Evolutionary conservation across 2,113 vertebrate species (phyloP).

Genomic region (Orthonyx spaldingii): DNA sequence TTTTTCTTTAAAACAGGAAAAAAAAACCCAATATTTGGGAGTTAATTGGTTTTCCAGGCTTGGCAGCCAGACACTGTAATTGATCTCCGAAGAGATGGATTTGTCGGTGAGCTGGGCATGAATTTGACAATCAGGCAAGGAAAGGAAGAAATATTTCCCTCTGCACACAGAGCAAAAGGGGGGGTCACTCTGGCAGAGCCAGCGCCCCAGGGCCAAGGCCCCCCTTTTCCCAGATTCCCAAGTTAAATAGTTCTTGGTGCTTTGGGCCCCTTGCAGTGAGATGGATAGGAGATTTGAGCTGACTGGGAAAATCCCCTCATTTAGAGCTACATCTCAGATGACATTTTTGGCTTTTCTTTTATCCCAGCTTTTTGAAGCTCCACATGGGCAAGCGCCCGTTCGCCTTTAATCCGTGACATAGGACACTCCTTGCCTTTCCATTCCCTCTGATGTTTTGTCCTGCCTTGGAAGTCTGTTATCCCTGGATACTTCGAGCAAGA

Average conservation of each 20-base stretch:
- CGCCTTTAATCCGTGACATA: background rate
- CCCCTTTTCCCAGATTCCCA: background rate
- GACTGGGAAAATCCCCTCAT: background rate
- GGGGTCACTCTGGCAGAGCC: conserved; percentile 11
- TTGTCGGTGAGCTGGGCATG: conserved; percentile 70
- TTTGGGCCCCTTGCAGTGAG: background rate
- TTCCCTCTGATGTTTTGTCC: background rate
- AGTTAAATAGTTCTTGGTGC: background rate
- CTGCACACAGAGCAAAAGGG: background rate
- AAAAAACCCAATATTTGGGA: conserved; percentile 58
- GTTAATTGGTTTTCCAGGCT: conserved; percentile 79
- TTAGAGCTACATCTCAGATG: background rate
- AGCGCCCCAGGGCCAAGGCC: background rate
- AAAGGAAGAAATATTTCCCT: conserved; percentile 42
- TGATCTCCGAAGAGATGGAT: conserved; percentile 79
- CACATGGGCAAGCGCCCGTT: background rate
- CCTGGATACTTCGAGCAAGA: background rate
- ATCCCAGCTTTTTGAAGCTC: background rate
- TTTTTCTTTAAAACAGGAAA: background rate
- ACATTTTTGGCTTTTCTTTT: background rate
- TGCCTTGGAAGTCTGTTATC: background rate
- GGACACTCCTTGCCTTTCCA: background rate
- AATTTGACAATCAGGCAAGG: conserved; percentile 60
- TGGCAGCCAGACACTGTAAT: conserved; percentile 72
- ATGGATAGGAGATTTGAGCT: background rate